These are phyloP conservation scores for Brachylomia viminalis DNA, from an alignment of 2,888 invertebrate genomes.

Conservation along the genomic window DNA sequence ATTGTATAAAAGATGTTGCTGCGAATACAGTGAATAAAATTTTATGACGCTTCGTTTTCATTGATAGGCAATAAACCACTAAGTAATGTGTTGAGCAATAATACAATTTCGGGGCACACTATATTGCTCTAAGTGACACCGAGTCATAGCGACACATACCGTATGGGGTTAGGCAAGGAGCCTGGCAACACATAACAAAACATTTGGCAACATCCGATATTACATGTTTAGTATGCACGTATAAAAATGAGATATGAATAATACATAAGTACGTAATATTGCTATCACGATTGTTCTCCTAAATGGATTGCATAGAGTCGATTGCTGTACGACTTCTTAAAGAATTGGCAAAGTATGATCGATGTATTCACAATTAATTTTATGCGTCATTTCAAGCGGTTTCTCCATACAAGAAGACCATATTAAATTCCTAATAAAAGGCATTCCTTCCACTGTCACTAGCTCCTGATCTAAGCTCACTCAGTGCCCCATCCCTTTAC, in stretches of 20 bases:
- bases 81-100: slow-evolving; percentile 36
- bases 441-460: neutral
- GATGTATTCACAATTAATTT: neutral
- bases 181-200: slow-evolving; percentile 44
- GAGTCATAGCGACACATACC: slow-evolving; percentile 29
- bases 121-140: slow-evolving; percentile 39
- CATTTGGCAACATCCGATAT: slow-evolving; percentile 57
- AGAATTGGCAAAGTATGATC: neutral
- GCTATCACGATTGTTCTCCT: slow-evolving; percentile 27
- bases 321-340: slow-evolving; percentile 3
- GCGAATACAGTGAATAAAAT: slow-evolving; percentile 8
- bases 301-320: slow-evolving; percentile 11
- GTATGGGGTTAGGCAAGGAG: slow-evolving; percentile 16
- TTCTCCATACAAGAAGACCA: neutral
- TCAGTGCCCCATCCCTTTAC: slow-evolving; percentile 6
- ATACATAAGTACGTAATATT: slow-evolving; percentile 21
- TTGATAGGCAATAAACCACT: slow-evolving; percentile 31
- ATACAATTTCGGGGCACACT: slow-evolving; percentile 33
- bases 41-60: slow-evolving; percentile 20
- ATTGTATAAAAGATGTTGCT: neutral
- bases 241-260: slow-evolving; percentile 56
- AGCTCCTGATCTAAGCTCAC: slow-evolving; percentile 13
- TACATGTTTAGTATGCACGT: slow-evolving; percentile 31
- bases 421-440: neutral
- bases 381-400: neutral